Base-by-base conservation (phyloP, 2,113 vertebrate species). In the Brevimyrus niger region DNA sequence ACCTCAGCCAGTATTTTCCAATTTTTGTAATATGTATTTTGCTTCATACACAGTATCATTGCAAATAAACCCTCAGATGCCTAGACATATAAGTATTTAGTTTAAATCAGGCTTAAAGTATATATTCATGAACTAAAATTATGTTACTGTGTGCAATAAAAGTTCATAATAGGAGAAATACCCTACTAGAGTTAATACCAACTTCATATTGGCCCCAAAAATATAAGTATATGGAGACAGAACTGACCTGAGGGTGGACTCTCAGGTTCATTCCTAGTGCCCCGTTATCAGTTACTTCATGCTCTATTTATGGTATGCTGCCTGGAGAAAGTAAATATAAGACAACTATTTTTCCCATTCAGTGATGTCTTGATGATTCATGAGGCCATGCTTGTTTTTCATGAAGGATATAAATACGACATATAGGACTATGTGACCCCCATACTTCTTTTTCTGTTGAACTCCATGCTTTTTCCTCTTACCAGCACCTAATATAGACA, bases 401-500 rank as follows among this genome's bases (percentile, higher is more conserved):
- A 46, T 84, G 82, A 84, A 84, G 21, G 44, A 84, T 47, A 80
- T 46, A 47, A 23, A 84, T 84, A n/a, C n/a, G 4, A 84, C 21
- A 84, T 84, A 84, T 11, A 46, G 8, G 35, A 47, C 23, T 53
- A 13, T 27, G 13, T 86, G 85, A 51, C 48, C 47, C 51, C 47
- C 6, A 51, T 76, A 17, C 44, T 50, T 46, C 82, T 9, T 76
- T 35, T 61, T 44, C 48, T 61, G 87, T 87, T 51, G 85, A 86
- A 86, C 48, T 35, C 6, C 46, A 31, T 91, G 94, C 47, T 84
- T 95, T 94, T 93, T 92, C 94, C 93, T 94, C 92, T 89, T 73
- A 35, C 69, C 11, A 17, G 92, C 92, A 92, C 93, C 93, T 95
- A 94, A 96, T 96, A 95, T 95, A 96, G 96, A 96, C 92, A 21